Conservation (phyloP, 1,140 invertebrate species). For the Zaprionus vittiger region DNA sequence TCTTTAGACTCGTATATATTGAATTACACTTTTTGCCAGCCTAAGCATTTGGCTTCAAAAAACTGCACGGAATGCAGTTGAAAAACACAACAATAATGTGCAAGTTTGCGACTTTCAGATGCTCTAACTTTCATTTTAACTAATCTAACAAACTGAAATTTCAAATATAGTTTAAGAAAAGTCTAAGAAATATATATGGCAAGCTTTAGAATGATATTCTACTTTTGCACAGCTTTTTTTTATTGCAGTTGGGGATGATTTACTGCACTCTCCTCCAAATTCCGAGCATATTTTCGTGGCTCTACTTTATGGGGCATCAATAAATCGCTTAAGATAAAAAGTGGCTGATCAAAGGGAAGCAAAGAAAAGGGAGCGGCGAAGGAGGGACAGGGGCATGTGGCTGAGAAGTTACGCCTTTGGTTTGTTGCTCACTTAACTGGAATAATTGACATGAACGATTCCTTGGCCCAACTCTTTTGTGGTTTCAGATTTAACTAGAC, state of each 20-base stretch:
- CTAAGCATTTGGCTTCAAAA: constrained; percentile 32
- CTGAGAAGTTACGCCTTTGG: constrained; percentile 53
- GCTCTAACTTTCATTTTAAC: neutral
- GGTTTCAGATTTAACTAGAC: constrained; percentile 79
- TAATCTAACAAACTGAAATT: neutral
- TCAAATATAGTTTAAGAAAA: neutral
- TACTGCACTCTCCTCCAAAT: neutral
- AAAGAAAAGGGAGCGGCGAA: neutral
- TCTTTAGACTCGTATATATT: constrained; percentile 35
- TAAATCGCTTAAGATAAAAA: constrained; percentile 53
- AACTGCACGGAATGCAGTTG: constrained; percentile 30
- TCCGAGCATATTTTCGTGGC: neutral
- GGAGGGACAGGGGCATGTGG: constrained; percentile 1
- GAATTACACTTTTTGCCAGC: constrained; percentile 49
- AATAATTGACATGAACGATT: constrained; percentile 84
- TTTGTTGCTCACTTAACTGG: constrained; percentile 83
- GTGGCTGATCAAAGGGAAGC: constrained; percentile 23
- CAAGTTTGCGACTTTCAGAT: neutral
- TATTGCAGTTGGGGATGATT: neutral
- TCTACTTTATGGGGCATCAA: constrained; percentile 6
- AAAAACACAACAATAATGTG: neutral
- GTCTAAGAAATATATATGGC: neutral
- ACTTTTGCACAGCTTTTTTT: neutral
- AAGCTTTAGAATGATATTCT: neutral
- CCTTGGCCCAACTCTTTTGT: constrained; percentile 76